These are phyloP conservation scores for Carassius gibelio DNA, from an alignment of 2,113 vertebrate species.

Conservation along the genomic window DNA sequence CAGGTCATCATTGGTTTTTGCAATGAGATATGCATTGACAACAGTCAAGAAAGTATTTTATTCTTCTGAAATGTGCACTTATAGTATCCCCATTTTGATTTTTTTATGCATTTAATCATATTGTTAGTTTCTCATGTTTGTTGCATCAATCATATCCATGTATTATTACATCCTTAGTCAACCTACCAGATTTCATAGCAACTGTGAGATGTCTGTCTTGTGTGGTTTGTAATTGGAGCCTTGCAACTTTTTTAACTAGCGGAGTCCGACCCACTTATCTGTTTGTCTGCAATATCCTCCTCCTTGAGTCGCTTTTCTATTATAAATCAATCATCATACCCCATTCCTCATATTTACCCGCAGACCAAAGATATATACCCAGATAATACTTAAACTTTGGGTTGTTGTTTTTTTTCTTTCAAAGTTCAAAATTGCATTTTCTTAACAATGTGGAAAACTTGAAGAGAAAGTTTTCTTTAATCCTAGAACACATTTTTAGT, in stretches of 20 bases:
- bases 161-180: no score
- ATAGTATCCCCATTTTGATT: no score
- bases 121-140: no score
- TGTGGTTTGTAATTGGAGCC: slow-evolving; percentile 12
- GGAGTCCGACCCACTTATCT: background rate
- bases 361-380: background rate
- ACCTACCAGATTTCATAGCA: background rate
- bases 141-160: no score
- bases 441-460: background rate
- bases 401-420: background rate
- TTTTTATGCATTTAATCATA: no score
- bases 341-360: background rate
- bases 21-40: no score
- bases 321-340: background rate
- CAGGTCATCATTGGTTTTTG: no score
- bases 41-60: no score
- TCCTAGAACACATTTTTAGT: background rate
- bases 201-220: background rate
- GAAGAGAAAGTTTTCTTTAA: background rate
- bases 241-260: slow-evolving; percentile 9
- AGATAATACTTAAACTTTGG: background rate
- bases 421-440: background rate
- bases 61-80: no score
- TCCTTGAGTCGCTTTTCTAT: background rate
- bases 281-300: background rate